phyloP scores from a whole-genome alignment of 2,113 vertebrate species.

The Halichoeres trimaculatus region DNA sequence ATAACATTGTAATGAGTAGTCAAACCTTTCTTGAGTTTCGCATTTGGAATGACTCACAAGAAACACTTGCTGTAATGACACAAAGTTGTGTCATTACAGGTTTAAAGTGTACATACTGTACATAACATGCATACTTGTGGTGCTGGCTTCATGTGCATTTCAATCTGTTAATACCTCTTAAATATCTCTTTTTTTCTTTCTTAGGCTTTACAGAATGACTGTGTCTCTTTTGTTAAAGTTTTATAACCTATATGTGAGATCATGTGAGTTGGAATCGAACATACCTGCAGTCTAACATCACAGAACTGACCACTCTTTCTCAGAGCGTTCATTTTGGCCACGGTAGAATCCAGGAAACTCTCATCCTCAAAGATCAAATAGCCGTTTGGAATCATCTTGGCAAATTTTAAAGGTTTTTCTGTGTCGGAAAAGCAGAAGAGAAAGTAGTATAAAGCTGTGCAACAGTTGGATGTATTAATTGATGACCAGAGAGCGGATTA shows the following conservation, averaged over 20 bases:
- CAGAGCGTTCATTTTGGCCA: constrained; percentile 98
- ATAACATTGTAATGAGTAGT: not conserved
- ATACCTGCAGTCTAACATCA: constrained; percentile 97
- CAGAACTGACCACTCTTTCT: constrained; percentile 99
- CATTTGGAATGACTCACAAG: not conserved
- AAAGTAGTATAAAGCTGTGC: not conserved
- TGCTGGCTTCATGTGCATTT: not conserved
- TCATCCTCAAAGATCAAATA: constrained; percentile 99
- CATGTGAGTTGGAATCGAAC: not conserved
- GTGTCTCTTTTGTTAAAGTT: not conserved
- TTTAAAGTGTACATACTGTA: not conserved
- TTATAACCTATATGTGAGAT: no score
- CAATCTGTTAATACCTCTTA: not conserved
- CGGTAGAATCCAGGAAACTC: constrained; percentile 97
- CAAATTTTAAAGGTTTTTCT: constrained; percentile 62
- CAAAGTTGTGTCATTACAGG: no score
- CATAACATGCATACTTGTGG: not conserved
- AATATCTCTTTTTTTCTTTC: not conserved
- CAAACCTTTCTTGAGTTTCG: no score
- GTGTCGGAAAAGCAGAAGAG: not conserved
- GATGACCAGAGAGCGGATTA: constrained; percentile 52
- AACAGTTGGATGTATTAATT: constrained; percentile 38
- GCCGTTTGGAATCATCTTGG: constrained; percentile 97
- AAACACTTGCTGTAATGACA: not conserved
- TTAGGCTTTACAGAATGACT: not conserved